Evolutionary conservation across 2,113 vertebrate genomes (phyloP).

Genomic region (Callocephalon fimbriatum): DNA sequence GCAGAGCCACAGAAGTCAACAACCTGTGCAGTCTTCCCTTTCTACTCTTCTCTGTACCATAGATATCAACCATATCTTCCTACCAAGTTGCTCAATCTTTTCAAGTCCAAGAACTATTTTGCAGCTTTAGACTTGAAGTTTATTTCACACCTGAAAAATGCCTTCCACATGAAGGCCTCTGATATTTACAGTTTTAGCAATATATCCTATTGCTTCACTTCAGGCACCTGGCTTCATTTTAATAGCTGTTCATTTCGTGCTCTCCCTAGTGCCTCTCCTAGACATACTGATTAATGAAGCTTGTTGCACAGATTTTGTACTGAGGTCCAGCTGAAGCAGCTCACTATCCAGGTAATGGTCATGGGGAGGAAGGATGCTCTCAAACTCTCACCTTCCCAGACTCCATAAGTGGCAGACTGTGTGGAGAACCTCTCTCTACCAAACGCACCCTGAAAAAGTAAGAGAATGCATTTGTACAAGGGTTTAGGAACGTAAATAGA

Average conservation of each 20-base stretch:
- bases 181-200: not conserved
- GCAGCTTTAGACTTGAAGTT: not conserved
- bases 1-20: not conserved
- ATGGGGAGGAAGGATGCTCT: not conserved
- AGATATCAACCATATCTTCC: not conserved
- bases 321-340: not conserved
- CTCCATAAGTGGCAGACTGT: conserved; percentile 94
- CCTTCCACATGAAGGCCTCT: not conserved
- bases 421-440: conserved; percentile 94
- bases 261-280: not conserved
- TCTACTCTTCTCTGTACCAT: not conserved
- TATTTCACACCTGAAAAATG: not conserved
- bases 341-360: not conserved
- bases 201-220: not conserved
- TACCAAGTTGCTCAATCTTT: not conserved
- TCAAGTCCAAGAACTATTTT: not conserved
- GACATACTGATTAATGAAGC: not conserved
- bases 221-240: not conserved
- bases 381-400: conserved; percentile 90
- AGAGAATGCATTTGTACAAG: not conserved
- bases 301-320: not conserved
- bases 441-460: conserved; percentile 87
- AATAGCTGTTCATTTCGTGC: not conserved
- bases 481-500: not conserved
- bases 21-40: not conserved